Evolutionary conservation across 2,797 vertebrate species (phyloP), one percentile per base, ranked within the genome.

Genomic region (Eutrigla gurnardus): DNA sequence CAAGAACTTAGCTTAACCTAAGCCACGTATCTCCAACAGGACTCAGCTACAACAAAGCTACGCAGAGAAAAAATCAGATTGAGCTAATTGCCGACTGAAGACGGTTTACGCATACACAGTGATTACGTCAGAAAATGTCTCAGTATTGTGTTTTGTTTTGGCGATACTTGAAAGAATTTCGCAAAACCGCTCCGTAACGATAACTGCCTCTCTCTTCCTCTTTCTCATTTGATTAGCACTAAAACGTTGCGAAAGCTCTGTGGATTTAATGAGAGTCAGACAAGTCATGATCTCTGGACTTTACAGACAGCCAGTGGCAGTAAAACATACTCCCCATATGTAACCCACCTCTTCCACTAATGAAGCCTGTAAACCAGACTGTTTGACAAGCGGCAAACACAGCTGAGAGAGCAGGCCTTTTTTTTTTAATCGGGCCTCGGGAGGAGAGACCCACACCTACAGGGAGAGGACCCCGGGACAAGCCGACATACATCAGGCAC

Each of bases 261-360:
- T 78, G 93, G 90, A 94, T 94, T 93, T 93, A 93, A 83, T 75
- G 88, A 86, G 85, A 89, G 91, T 91, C 89, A 82, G 87, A 91
- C 81, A 79, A 91, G 86, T 88, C 79, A 32, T 83, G 92, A 93
- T 93, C 94, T 93, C 86, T 90, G 87, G 83, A 85, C 92, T 92
- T 92, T 90, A 91, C 92, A 88, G 93, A 94, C 93, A 92, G 93
- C 92, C 93, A 91, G 93, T 94, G 93, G 94, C 94, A 93, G 94
- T 95, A 94, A 95, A 95, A 94, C 89, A 93, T 89, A 80, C 92
- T 92, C 82, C 78, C 88, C 87, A 91, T 90, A 91, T 94, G 92
- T 91, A 92, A 87, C 91, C 89, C 89, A 80, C 88, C 88, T 86
- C 86, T 81, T 78, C 54, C 42, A 39, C 88, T 93, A 93, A 94